phyloP scores from a whole-genome alignment of 2,797 vertebrate genomes.

The Poeciliopsis infans region DNA sequence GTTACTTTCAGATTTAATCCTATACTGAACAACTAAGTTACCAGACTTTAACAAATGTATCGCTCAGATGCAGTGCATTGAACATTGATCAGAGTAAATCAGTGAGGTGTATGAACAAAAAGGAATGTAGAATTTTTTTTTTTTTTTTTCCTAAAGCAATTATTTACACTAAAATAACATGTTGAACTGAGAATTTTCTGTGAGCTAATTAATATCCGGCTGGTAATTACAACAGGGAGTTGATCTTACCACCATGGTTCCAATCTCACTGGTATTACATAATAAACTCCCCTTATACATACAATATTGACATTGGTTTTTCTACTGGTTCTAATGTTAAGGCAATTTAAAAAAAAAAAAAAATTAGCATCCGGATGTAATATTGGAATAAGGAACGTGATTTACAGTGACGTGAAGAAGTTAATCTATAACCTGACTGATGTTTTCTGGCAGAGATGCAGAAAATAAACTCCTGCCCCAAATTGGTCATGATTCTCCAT shows the following conservation, averaged over 20 bases:
- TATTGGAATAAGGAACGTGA: slow-evolving; percentile 10
- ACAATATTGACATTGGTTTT: slow-evolving; percentile 55
- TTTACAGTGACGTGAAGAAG: slow-evolving; percentile 18
- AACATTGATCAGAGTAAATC: slow-evolving; percentile 34
- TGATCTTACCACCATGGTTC: slow-evolving; percentile 54
- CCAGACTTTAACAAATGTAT: slow-evolving; percentile 35
- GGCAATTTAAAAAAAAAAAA: slow-evolving; percentile 15
- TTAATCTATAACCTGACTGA: slow-evolving; percentile 21
- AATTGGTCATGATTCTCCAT: slow-evolving; percentile 19
- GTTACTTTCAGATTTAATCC: slow-evolving; percentile 38
- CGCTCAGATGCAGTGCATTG: slow-evolving; percentile 10
- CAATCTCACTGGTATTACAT: slow-evolving; percentile 55
- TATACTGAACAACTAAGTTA: slow-evolving; percentile 25
- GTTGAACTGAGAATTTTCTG: slow-evolving; percentile 47
- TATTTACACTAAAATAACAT: slow-evolving; percentile 61
- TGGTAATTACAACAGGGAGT: slow-evolving; percentile 61
- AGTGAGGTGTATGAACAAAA: slow-evolving; percentile 14
- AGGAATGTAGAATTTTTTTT: slow-evolving; percentile 25
- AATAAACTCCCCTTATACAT: slow-evolving; percentile 56
- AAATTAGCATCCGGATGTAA: slow-evolving; percentile 13
- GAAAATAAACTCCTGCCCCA: slow-evolving; percentile 40
- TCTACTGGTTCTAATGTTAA: slow-evolving; percentile 17
- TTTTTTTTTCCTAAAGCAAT: slow-evolving; percentile 33
- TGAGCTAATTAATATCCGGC: slow-evolving; percentile 72
- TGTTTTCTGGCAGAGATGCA: slow-evolving; percentile 33